These are phyloP conservation scores for Nannoperca obscura DNA, from an alignment of 2,797 vertebrate species.

Conservation along the genomic window DNA sequence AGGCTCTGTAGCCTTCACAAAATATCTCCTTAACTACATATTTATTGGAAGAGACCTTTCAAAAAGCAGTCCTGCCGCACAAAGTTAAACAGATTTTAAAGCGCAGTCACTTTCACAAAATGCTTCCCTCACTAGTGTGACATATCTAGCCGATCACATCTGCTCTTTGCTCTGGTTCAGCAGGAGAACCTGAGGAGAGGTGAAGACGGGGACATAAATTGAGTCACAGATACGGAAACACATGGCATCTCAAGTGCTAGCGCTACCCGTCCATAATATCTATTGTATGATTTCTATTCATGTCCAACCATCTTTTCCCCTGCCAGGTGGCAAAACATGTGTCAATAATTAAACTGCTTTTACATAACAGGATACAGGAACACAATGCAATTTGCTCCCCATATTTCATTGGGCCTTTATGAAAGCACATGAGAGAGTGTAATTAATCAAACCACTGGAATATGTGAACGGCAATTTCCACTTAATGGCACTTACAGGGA, in stretches of 20 bases:
- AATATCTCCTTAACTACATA: slow-evolving; percentile 78
- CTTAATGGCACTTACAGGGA: slow-evolving; percentile 89
- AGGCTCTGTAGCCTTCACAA: slow-evolving; percentile 71
- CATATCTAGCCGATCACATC: slow-evolving; percentile 51
- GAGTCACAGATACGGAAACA: slow-evolving; percentile 65
- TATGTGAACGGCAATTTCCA: slow-evolving; percentile 89
- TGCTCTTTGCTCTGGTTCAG: slow-evolving; percentile 51
- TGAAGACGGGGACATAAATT: slow-evolving; percentile 57
- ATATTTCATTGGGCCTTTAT: slow-evolving; percentile 88
- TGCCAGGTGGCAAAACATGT: slow-evolving; percentile 88
- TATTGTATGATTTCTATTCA: slow-evolving; percentile 81
- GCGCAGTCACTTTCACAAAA: slow-evolving; percentile 55
- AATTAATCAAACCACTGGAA: slow-evolving; percentile 90
- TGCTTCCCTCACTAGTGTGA: slow-evolving; percentile 47
- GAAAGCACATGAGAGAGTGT: slow-evolving; percentile 86
- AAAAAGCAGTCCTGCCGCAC: slow-evolving; percentile 58
- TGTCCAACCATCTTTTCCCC: slow-evolving; percentile 78
- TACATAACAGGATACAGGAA: slow-evolving; percentile 87
- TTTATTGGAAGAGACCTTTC: slow-evolving; percentile 77
- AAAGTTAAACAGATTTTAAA: slow-evolving; percentile 67
- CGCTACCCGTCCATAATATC: slow-evolving; percentile 66
- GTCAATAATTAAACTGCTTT: slow-evolving; percentile 89
- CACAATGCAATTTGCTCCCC: slow-evolving; percentile 86
- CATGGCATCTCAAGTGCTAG: slow-evolving; percentile 70
- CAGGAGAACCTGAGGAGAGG: slow-evolving; percentile 48